These are phyloP conservation scores for Enteromius unitaeniatus DNA, from an alignment of 2,797 vertebrate genomes.

Conservation along the genomic window DNA sequence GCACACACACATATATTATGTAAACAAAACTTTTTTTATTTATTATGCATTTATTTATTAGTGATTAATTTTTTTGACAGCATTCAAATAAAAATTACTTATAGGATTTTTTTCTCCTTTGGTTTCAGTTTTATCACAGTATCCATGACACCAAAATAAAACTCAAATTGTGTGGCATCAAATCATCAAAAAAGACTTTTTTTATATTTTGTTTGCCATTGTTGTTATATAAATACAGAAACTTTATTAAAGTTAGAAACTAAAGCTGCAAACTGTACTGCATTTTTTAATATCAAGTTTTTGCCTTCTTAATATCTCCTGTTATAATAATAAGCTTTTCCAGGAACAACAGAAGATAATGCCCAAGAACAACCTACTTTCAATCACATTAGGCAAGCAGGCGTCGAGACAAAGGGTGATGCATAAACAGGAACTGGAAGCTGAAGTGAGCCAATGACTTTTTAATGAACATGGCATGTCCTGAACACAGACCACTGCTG, in stretches of 20 bases:
- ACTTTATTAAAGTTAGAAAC: neutral
- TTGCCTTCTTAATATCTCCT: neutral
- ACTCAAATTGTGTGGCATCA: neutral
- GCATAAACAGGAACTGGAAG: slow-evolving; percentile 5
- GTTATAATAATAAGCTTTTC: neutral
- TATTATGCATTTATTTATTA: too few relatives aligned
- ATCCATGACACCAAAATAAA: neutral
- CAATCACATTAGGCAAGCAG: neutral
- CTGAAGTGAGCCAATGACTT: slow-evolving; percentile 1
- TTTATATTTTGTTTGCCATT: neutral
- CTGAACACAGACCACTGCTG: neutral
- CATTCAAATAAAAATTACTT: too few relatives aligned
- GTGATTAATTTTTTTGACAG: too few relatives aligned
- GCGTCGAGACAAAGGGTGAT: neutral
- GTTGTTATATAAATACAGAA: neutral
- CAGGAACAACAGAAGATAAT: neutral
- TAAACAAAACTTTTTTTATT: too few relatives aligned
- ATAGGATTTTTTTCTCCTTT: neutral
- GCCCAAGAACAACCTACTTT: neutral
- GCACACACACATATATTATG: too few relatives aligned
- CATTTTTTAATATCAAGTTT: neutral
- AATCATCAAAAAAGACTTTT: too few relatives aligned
- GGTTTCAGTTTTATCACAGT: neutral
- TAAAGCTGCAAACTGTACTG: neutral
- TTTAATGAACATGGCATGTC: slow-evolving; percentile 15